Conservation (phyloP, 2,797 vertebrate species). For the Ctenopoma kingsleyae region DNA sequence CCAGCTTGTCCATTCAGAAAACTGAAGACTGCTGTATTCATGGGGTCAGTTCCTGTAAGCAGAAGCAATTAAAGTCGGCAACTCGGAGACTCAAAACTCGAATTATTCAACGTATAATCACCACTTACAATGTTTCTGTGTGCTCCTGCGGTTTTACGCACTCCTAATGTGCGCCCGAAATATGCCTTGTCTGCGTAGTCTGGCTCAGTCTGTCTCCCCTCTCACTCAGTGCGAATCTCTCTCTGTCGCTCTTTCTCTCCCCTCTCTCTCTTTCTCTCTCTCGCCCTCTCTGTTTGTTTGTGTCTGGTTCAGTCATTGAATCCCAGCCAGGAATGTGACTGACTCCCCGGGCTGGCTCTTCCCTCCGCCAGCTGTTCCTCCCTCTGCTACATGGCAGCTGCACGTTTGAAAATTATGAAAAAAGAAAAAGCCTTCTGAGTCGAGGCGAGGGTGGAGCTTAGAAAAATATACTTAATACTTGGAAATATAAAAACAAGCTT, state of each 20-base stretch:
- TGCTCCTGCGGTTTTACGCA: constrained; percentile 77
- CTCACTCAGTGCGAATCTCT: constrained; percentile 65
- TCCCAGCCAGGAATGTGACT: constrained; percentile 97
- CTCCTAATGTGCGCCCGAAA: constrained; percentile 75
- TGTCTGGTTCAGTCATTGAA: constrained; percentile 96
- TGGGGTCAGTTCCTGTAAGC: constrained; percentile 43
- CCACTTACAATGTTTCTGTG: constrained; percentile 52
- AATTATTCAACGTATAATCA: constrained; percentile 56
- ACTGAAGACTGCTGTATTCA: constrained; percentile 54
- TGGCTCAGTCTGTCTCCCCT: constrained; percentile 77
- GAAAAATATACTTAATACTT: constrained; percentile 55
- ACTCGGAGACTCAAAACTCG: constrained; percentile 50
- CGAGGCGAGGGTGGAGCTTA: constrained; percentile 69
- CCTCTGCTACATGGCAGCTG: constrained; percentile 87
- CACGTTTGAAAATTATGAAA: constrained; percentile 50
- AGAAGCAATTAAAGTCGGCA: constrained; percentile 61
- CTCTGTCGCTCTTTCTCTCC: constrained; percentile 70
- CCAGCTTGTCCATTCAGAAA: constrained; percentile 82
- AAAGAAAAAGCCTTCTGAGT: constrained; percentile 54
- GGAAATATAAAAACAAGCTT: constrained; percentile 51
- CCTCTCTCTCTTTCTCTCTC: constrained; percentile 71
- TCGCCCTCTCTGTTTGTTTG: constrained; percentile 91
- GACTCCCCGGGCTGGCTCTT: constrained; percentile 94
- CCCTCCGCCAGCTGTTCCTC: constrained; percentile 88
- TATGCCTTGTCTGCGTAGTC: constrained; percentile 76